These are phyloP conservation scores for Mastomys natalensis DNA, from an alignment of 2,113 vertebrate genomes.

Conservation along the genomic window DNA sequence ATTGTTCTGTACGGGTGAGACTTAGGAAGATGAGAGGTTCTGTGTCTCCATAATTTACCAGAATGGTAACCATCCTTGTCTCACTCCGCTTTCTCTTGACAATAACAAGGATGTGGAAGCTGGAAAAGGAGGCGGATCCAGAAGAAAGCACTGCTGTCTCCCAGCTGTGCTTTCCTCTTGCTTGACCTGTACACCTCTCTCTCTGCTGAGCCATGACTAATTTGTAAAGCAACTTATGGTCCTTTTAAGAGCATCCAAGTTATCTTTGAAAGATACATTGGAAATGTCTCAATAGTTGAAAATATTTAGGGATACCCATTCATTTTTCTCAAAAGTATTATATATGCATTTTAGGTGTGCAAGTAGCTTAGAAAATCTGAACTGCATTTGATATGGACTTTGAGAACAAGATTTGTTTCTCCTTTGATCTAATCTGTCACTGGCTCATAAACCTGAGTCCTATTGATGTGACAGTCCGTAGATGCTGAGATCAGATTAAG, in stretches of 20 bases:
- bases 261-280: neutral
- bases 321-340: neutral
- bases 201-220: neutral
- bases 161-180: neutral
- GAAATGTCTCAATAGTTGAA: neutral
- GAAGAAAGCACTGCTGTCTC: neutral
- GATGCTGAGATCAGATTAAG: neutral
- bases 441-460: neutral
- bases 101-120: neutral
- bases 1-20: neutral
- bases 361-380: neutral
- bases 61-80: neutral
- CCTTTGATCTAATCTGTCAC: neutral
- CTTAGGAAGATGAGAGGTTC: slow-evolving; percentile 4
- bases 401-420: neutral
- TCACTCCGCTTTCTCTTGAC: neutral
- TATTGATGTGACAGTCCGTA: neutral
- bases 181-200: neutral
- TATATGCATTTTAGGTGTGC: neutral
- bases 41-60: slow-evolving; percentile 32
- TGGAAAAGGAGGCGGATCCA: no score
- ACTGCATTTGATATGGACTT: neutral
- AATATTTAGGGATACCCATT: neutral
- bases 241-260: neutral
- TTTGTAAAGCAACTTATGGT: neutral